phyloP scores from a whole-genome alignment of 30 jellyfish, hydroid and myxozoan genomes.

The Mastigias papua region DNA sequence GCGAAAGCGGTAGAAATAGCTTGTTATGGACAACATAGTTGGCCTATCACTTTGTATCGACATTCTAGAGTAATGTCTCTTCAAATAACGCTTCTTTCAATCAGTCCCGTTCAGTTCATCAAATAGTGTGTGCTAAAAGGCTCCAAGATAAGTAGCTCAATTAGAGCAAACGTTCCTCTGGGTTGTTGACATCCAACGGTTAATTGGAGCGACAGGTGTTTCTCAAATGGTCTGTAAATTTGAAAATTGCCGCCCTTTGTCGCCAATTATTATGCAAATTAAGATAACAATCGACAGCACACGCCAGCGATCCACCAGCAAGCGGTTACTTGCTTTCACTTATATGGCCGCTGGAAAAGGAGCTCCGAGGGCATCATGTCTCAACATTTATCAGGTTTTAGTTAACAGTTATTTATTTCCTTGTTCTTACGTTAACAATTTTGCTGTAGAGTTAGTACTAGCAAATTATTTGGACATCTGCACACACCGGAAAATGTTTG shows the following conservation, averaged over 20 bases:
- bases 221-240: constrained; percentile 20
- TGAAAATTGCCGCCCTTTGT: constrained; percentile 77
- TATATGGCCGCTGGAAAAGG: constrained; percentile 85
- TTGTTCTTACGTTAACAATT: neutral
- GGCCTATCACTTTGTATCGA: no score
- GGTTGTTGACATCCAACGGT: constrained; percentile 9
- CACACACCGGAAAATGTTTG: neutral
- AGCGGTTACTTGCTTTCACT: constrained; percentile 17
- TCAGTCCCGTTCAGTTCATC: no score
- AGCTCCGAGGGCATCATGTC: constrained; percentile 94
- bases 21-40: no score
- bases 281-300: constrained; percentile 38
- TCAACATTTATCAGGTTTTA: constrained; percentile 56
- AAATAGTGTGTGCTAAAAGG: no score
- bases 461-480: neutral
- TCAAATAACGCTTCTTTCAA: no score
- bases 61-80: no score
- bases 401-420: constrained; percentile 12
- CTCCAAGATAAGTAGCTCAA: no score
- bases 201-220: constrained; percentile 60
- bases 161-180: no score
- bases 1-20: no score
- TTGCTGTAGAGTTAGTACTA: neutral
- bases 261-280: constrained; percentile 68
- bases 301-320: constrained; percentile 84